A percentile compares a stretch with the other conserved stretches of the same genome.
phyloP scores from a whole-genome alignment of 2,888 invertebrate species.

The Phania funesta region DNA sequence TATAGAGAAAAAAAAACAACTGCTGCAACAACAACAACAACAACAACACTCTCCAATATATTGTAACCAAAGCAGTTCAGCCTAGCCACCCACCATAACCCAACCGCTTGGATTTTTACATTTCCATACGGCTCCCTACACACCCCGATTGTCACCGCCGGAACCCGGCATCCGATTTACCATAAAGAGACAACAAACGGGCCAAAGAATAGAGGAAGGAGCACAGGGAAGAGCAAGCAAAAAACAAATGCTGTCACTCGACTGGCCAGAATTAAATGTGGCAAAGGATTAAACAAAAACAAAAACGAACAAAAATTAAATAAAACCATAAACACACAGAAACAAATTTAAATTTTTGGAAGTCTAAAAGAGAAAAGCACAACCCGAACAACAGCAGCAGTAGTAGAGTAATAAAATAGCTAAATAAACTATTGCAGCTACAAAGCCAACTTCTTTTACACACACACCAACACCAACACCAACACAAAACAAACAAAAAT shows the following conservation, averaged over 20 bases:
- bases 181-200: slow-evolving; percentile 16
- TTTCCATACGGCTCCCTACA: slow-evolving; percentile 14
- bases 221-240: background rate
- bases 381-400: slow-evolving; percentile 2
- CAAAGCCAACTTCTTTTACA: slow-evolving; percentile 19
- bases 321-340: slow-evolving; percentile 32
- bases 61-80: background rate
- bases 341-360: slow-evolving; percentile 48
- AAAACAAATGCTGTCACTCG: slow-evolving; percentile 66
- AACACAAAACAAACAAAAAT: background rate
- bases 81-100: slow-evolving; percentile 2
- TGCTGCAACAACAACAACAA: slow-evolving; percentile 3
- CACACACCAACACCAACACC: background rate
- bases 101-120: background rate
- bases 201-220: background rate
- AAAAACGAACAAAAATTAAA: background rate
- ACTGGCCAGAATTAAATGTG: slow-evolving; percentile 66
- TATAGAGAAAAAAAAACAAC: background rate
- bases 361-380: slow-evolving; percentile 8
- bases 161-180: slow-evolving; percentile 16
- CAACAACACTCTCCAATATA: slow-evolving; percentile 40
- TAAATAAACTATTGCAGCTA: slow-evolving; percentile 37
- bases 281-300: slow-evolving; percentile 52
- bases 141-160: slow-evolving; percentile 6
- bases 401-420: slow-evolving; percentile 8